These are phyloP conservation scores for Mesorhabditis belari DNA, from an alignment of 2,888 invertebrate genomes.

Conservation along the genomic window DNA sequence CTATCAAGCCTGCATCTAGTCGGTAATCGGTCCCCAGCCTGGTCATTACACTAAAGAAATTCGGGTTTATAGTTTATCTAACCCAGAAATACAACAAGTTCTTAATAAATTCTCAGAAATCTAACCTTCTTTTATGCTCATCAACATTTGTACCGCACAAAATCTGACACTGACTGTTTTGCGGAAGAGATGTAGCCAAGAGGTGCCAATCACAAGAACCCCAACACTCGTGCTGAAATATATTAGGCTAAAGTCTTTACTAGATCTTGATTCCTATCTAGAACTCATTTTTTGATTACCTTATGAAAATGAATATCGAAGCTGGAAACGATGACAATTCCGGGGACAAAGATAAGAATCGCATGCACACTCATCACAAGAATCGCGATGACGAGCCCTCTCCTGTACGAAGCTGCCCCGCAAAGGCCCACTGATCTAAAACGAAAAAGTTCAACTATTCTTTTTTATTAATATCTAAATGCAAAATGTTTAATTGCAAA, in stretches of 20 bases:
- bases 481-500: too few relatives aligned
- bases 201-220: slow-evolving; percentile 49
- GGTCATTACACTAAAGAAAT: slow-evolving; percentile 36
- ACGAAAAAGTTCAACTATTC: too few relatives aligned
- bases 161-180: slow-evolving; percentile 44
- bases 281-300: too few relatives aligned
- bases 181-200: slow-evolving; percentile 39
- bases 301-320: slow-evolving; percentile 50
- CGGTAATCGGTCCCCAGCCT: slow-evolving; percentile 47
- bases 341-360: slow-evolving; percentile 41
- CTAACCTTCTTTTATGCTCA: slow-evolving; percentile 34
- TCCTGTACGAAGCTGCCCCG: slow-evolving; percentile 41
- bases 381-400: slow-evolving; percentile 43
- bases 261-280: too few relatives aligned
- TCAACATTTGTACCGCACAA: slow-evolving; percentile 42
- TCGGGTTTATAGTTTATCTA: neutral
- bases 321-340: slow-evolving; percentile 39
- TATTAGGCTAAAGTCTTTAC: too few relatives aligned
- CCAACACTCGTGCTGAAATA: slow-evolving; percentile 41
- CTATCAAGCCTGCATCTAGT: slow-evolving; percentile 42
- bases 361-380: slow-evolving; percentile 46
- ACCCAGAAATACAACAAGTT: neutral
- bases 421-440: slow-evolving; percentile 42
- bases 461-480: too few relatives aligned
- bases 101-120: neutral